Base-by-base conservation (phyloP, 2,113 vertebrate genomes). In the Myiopsitta monachus region DNA sequence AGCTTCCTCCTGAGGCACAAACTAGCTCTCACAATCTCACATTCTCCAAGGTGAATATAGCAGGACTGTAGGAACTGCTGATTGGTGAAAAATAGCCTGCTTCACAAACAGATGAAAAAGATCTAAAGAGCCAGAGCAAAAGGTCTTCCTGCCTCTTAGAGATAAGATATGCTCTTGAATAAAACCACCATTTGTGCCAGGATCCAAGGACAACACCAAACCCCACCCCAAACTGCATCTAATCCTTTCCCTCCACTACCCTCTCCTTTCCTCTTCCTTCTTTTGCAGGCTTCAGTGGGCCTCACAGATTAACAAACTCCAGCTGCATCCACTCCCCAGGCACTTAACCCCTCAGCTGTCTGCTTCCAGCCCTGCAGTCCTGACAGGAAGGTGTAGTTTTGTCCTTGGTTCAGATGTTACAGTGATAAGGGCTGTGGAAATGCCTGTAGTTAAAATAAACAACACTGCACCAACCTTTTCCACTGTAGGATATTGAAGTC, bases 391-490 rank as follows among this genome's bases (percentile, higher is more conserved):
- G 68, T 72, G 51, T 36, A 81, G 28, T 64, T 92, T 77, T 87
- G 77, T 88, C 82, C 61, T 90, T 94, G 61, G 64, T 77, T 94
- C 61, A 80, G 88, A 95, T 96, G 61, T 55, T 86, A 41, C 43
- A 67, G 59, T 51, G 94, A 93, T 96, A 94, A 88, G 57, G 72
- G 47, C 64, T 47, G 23, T 84, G 39, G 80, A 97, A 95, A 94
- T 88, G 90, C 47, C 80, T 92, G 80, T n/a, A 76, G 77, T 91
- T 84, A 94, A 95, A 93, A 88, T 84, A 95, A 92, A 92, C 79
- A 90, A 26, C 17, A 46, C 36, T 77, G 44, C 49, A 89, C 33
- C 66, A 85, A 31, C 23, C 62, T 94, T 84, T 91, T 87, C 74
- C 81, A 73, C 90, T 92, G 84, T 79, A 82, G 70, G 83, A 30